Base-by-base conservation (phyloP, 2,113 vertebrate species). In the Myotis yumanensis region DNA sequence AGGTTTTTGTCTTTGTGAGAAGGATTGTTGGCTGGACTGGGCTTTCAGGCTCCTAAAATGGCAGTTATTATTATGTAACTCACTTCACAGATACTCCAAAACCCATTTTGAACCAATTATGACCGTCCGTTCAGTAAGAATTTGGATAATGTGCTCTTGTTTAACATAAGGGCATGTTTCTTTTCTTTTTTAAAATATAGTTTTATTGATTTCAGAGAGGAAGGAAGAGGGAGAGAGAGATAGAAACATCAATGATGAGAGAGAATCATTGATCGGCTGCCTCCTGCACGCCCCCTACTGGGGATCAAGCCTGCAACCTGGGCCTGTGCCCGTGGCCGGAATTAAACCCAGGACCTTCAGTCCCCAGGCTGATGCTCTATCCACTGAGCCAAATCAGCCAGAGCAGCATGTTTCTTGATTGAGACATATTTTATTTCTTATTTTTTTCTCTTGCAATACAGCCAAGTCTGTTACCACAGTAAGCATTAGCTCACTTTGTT, bases 91-190 rank as follows among this genome's bases (percentile, higher is more conserved):
- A 48, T 81, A 86, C 9, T 46, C 30, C 40, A 59, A 64, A 88
- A 94, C 86, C 51, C 22, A 15, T 77, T 87, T 90, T 35, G 66
- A 92, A 69, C 20, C 46, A 35, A 3, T 51, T 54, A 20, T 85
- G 52, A 68, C 35, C 51, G 0, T 48, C 35, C 25, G 82, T 88
- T 32, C 43, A 90, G 5, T 35, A 90, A 79, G 28, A 92, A 75
- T 51, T 69, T 76, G 17, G 28, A 46, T 51, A n/a, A 64, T 43
- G 69, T 69, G 66, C 52, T 89, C 0, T 46, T 80, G 71, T 52
- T 93, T 91, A 91, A 59, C 32, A 40, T 73, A 62, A 88, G 64
- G 52, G 14, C 23, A 28, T 64, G 75, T 94, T 89, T 79, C 37
- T 71, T 71, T 30, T 10, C 25, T 62, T 62, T 62, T 62, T 5